Percentiles rank a stretch among this genome's conserved stretches.
phyloP scores from a whole-genome alignment of 2,113 vertebrate species.

The Apteryx owenii region DNA sequence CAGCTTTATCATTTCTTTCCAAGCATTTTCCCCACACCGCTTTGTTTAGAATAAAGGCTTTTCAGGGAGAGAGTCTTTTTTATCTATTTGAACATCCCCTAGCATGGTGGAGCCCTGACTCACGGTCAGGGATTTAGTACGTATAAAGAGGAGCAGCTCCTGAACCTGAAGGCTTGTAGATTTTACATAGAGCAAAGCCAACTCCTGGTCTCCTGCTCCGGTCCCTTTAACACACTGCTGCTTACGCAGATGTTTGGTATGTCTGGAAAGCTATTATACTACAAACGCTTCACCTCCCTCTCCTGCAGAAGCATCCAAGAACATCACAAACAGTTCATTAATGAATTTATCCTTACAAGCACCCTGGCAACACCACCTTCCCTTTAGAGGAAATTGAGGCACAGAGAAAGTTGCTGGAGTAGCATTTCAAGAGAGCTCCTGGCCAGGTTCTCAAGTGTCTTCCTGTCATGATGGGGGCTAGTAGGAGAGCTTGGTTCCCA shows the following conservation, averaged over 20 bases:
- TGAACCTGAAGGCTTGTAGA: not conserved
- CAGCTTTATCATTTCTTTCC: not conserved
- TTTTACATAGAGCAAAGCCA: not conserved
- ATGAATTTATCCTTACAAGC: conserved; percentile 40
- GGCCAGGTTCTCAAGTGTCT: conserved; percentile 8
- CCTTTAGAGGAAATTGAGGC: conserved; percentile 22
- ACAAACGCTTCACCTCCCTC: not conserved
- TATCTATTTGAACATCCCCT: not conserved
- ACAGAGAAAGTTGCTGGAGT: not conserved
- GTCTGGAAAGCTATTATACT: conserved; percentile 8
- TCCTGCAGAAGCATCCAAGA: conserved; percentile 7
- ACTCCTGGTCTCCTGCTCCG: not conserved
- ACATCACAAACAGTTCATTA: conserved; percentile 12
- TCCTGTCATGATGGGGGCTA: not conserved
- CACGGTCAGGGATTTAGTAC: not conserved
- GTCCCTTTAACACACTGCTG: not conserved
- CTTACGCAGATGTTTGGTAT: conserved; percentile 12
- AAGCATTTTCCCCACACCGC: not conserved
- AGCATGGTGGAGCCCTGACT: not conserved
- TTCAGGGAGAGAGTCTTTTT: not conserved
- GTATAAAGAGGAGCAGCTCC: not conserved
- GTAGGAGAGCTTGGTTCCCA: not conserved
- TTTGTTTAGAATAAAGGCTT: not conserved
- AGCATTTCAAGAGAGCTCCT: conserved; percentile 2
- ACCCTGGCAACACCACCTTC: not conserved